Evolutionary conservation across 2,113 vertebrate species (phyloP), one percentile per base, ranked within the genome.

Genomic region (Hippocampus guttulatus): DNA sequence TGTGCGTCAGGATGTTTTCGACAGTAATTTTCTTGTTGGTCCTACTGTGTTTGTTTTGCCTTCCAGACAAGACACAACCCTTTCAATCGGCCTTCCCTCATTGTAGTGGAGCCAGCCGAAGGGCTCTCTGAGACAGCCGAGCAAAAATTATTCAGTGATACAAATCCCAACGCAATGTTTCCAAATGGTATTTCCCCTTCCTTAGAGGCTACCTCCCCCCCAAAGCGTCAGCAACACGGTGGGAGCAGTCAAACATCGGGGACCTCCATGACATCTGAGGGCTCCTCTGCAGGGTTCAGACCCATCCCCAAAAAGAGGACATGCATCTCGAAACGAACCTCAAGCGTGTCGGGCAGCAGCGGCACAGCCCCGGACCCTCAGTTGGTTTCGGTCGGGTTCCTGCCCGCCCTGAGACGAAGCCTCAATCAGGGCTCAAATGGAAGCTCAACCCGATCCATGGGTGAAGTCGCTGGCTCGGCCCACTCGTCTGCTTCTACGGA

Each of bases 281-380:
- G 84, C 25, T 86, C 75, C 52, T 67, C 73, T 33, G 15, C 63
- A 9, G 67, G 76, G 45, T 91, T 92, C 64, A 88, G 77, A 68
- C 95, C 96, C 5, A 79, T 98, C 69, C 96, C 97, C 11, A 97
- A 93, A 92, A 93, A 93, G 63, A 94, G 96, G 86, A 98, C 91
- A 38, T 85, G 95, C 60, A 58, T 93, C 62, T 88, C 81, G 5
- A 93, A 87, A 84, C 73, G 12, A 6, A 60, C 27, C 77, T 77
- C 64, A 71, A 67, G 41, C 77, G 78, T 81, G 21, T 40, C 75
- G 30, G 88, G 91, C 5, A 91, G 73, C 70, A 86, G 80, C n/a
- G 72, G 78, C 71, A 72, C 81, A 15, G 87, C 77, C 61, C 9
- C 25, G 23, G 11, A 78, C 1, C 60, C 84, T 70, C 85, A 80